Conservation (phyloP, 2,797 vertebrate genomes). For the Rhodeus uyekii region DNA sequence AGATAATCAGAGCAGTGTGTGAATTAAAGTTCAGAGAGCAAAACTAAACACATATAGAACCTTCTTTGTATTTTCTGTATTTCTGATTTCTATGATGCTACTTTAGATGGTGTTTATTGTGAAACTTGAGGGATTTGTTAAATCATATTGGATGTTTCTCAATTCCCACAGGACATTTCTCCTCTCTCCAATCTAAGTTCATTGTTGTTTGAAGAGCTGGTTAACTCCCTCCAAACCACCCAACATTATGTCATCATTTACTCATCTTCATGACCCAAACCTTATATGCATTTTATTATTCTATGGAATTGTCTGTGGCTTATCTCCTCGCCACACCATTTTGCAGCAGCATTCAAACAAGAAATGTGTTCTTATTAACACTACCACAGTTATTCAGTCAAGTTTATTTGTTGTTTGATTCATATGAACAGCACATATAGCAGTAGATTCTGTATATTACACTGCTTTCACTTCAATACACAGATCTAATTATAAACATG, state of each 20-base stretch:
- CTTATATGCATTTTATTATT: background rate
- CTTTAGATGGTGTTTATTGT: background rate
- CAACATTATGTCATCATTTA: background rate
- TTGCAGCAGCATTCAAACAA: no score
- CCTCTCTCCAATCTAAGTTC: background rate
- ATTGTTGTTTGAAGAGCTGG: background rate
- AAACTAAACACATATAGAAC: background rate
- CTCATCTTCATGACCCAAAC: background rate
- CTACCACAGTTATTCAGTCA: no score
- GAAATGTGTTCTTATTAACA: no score
- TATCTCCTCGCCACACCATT: no score
- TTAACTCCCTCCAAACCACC: no score
- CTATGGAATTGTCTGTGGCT: no score
- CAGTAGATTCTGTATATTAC: no score
- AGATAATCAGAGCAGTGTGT: background rate
- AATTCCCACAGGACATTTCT: background rate
- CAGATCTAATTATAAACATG: no score
- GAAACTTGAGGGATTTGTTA: background rate
- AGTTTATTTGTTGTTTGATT: no score
- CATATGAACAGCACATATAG: no score
- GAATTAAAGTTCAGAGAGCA: background rate
- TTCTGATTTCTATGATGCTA: background rate
- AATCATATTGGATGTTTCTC: background rate
- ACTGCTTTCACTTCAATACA: no score
- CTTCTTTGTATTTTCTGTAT: background rate